A percentile compares a stretch with the other conserved stretches of the same genome.
phyloP scores from a whole-genome alignment of 1,140 invertebrate genomes.

The Chironomus striatipennis region DNA sequence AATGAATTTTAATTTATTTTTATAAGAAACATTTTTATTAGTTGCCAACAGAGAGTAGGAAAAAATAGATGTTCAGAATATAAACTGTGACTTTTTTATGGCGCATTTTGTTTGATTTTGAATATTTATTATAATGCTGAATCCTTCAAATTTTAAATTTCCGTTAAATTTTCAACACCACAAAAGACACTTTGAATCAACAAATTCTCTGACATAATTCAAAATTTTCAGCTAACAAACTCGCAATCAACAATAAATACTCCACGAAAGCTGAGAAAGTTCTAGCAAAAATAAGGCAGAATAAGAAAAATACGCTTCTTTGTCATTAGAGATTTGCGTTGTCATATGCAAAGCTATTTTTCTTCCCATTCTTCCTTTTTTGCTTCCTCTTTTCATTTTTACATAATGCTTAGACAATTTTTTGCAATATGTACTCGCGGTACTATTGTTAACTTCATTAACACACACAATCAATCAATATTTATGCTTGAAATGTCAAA shows the following conservation, averaged over 20 bases:
- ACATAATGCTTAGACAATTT: background rate
- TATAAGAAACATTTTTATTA: background rate
- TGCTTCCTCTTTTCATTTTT: background rate
- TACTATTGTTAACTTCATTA: background rate
- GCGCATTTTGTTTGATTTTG: no score
- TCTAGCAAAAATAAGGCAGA: background rate
- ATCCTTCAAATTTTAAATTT: no score
- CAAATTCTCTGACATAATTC: no score
- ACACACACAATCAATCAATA: constrained; percentile 16
- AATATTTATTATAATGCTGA: no score
- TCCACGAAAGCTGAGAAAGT: background rate
- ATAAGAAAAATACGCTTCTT: background rate
- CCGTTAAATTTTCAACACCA: no score
- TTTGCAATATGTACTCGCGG: background rate
- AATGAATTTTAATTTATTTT: constrained; percentile 21
- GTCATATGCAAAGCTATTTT: constrained; percentile 5
- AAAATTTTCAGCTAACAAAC: no score
- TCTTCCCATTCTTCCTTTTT: background rate
- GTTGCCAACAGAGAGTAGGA: no score
- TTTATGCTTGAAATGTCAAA: background rate
- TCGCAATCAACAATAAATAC: no score
- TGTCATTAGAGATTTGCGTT: constrained; percentile 11
- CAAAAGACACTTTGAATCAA: no score
- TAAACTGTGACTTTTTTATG: no score
- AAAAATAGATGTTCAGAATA: no score